phyloP scores from a whole-genome alignment of 2,797 vertebrate species.

The Poeciliopsis presidionis region DNA sequence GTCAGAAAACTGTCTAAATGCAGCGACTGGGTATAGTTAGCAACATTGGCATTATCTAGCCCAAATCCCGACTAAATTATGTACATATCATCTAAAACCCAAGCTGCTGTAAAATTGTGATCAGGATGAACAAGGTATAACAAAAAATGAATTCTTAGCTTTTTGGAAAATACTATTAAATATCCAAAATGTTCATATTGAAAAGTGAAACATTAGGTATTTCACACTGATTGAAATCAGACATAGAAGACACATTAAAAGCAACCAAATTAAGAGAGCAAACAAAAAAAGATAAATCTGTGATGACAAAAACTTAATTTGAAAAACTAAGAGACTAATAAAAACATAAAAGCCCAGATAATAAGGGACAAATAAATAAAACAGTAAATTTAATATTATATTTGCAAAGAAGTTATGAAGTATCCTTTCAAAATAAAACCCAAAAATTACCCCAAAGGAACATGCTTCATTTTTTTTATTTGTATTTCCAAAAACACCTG shows the following conservation, averaged over 20 bases:
- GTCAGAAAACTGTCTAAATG: neutral
- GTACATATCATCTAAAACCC: neutral
- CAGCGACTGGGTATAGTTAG: neutral
- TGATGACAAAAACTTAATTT: neutral
- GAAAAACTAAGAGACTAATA: neutral
- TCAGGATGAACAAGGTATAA: neutral
- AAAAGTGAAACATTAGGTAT: neutral
- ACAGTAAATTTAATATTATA: neutral
- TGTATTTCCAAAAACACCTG: neutral
- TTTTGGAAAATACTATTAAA: neutral
- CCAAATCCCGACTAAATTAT: neutral
- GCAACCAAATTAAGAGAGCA: neutral
- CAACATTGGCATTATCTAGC: neutral
- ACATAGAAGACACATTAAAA: neutral
- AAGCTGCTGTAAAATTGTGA: neutral
- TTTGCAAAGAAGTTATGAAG: neutral
- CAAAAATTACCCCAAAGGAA: neutral
- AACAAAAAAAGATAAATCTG: neutral
- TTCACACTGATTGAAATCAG: neutral
- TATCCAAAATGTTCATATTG: neutral
- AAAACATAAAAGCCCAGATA: neutral
- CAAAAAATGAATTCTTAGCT: neutral
- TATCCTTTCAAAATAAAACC: neutral
- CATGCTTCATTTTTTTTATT: neutral
- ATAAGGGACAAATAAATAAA: neutral